These are phyloP conservation scores for Sebastes minor DNA, from an alignment of 2,797 vertebrate genomes.

Conservation along the genomic window DNA sequence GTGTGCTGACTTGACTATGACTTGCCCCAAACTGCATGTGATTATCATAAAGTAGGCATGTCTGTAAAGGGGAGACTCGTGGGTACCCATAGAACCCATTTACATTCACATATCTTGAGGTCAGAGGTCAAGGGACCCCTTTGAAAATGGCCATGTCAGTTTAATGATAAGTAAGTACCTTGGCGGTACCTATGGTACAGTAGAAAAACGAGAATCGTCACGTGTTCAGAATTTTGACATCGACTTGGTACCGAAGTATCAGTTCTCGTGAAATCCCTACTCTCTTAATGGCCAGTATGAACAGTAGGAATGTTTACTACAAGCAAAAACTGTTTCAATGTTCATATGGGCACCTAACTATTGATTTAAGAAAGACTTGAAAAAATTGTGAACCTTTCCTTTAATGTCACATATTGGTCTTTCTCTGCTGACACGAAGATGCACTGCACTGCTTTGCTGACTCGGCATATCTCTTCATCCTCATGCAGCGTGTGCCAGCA, in stretches of 20 bases:
- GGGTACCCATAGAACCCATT: too few species aligned
- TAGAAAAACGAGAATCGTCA: rapidly evolving
- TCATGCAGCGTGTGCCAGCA: constrained; percentile 89
- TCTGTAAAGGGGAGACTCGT: too few species aligned
- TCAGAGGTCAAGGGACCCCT: too few species aligned
- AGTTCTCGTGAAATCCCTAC: background rate
- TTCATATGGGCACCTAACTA: background rate
- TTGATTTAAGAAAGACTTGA: background rate
- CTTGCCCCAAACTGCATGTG: too few species aligned
- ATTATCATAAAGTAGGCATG: too few species aligned
- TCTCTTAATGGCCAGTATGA: background rate
- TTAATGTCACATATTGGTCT: background rate
- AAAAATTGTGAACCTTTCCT: background rate
- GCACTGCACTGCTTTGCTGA: background rate
- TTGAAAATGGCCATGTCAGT: too few species aligned
- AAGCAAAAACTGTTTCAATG: background rate
- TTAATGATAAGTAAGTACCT: too few species aligned
- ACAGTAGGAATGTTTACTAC: background rate
- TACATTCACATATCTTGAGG: too few species aligned
- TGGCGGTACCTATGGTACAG: too few species aligned
- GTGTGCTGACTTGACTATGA: too few species aligned
- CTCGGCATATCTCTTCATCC: background rate
- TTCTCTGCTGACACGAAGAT: background rate
- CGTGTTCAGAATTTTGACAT: background rate
- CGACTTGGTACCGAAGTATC: rapidly evolving